phyloP scores from a whole-genome alignment of 2,113 vertebrate genomes.

The Sakesphorus luctuosus region DNA sequence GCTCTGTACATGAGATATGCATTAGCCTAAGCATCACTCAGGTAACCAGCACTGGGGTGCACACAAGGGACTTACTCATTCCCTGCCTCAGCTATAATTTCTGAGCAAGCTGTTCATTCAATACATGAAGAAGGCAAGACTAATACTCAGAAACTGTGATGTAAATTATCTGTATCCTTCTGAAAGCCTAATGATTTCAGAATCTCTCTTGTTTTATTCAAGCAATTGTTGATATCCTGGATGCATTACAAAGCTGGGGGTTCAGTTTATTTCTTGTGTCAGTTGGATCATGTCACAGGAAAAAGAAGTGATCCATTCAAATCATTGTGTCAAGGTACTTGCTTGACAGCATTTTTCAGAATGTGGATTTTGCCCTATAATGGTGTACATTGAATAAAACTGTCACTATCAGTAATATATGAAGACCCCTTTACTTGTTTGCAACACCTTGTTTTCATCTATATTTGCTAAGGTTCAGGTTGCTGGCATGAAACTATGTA shows the following conservation, averaged over 20 bases:
- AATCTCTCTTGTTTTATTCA: background rate
- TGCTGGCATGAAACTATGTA: background rate
- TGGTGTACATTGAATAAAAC: background rate
- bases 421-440: background rate
- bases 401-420: background rate
- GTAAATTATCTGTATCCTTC: conserved; percentile 4
- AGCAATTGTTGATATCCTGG: background rate
- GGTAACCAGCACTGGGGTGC: background rate
- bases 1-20: background rate
- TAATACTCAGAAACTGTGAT: background rate
- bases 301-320: background rate
- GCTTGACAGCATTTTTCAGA: background rate
- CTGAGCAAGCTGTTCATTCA: conserved; percentile 20
- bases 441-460: background rate
- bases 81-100: background rate
- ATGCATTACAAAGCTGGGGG: background rate
- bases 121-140: background rate
- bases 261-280: background rate
- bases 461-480: background rate
- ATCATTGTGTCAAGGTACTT: background rate
- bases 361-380: background rate
- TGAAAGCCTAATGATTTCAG: background rate
- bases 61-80: conserved; percentile 1
- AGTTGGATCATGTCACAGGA: background rate
- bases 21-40: background rate